Evolutionary conservation across 2,113 vertebrate species (phyloP), one percentile per base, ranked within the genome.

Genomic region (Scytalopus superciliaris): DNA sequence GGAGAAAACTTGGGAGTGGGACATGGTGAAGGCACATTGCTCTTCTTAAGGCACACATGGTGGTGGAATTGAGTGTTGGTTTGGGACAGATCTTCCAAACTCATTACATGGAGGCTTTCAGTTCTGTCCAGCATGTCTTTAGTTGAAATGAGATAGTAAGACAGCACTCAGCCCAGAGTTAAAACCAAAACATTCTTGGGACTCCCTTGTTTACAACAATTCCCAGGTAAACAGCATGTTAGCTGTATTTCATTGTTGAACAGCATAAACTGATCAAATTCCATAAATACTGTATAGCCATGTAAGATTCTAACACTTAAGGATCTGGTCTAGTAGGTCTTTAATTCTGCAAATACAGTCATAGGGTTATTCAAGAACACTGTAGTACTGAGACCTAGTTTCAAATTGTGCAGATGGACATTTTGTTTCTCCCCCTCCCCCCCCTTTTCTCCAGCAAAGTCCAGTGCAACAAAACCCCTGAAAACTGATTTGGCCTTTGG

Each of bases 21-120:
- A 44, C 0, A 1, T 6, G 27, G 56, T 44, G 39, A 64, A 72
- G 40, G 40, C 17, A 59, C 22, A 2, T 12, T 79, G 11, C 4
- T 87, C 18, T 78, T n/a, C 40, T 75, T 27, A 33, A 53, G 31
- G 18, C 25, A 52, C 27, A 19, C 0, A 0, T 2, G n/a, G 17
- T 31, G 15, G 30, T 69, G 30, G 37, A 60, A 57, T 22, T 7
- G 19, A 47, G 0, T 25, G 25, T 21, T 1, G 1, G 12, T 40
- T 31, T 82, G 47, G 59, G 33, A 33, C 8, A 30, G 17, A 52
- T 57, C 53, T 85, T 86, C 59, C 72, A 66, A 82, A 90, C 3
- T 30, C 3, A 2, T 73, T 31, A 14, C 4, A 8, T 15, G 56
- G 16, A 64, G 27, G 2, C 17, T 9, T 68, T 69, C 4, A 3